Percentiles rank a stretch among this genome's conserved stretches.
These are phyloP conservation scores for Metridium senile DNA, from an alignment of 92 coral and sea anemone species.

Conservation along the genomic window DNA sequence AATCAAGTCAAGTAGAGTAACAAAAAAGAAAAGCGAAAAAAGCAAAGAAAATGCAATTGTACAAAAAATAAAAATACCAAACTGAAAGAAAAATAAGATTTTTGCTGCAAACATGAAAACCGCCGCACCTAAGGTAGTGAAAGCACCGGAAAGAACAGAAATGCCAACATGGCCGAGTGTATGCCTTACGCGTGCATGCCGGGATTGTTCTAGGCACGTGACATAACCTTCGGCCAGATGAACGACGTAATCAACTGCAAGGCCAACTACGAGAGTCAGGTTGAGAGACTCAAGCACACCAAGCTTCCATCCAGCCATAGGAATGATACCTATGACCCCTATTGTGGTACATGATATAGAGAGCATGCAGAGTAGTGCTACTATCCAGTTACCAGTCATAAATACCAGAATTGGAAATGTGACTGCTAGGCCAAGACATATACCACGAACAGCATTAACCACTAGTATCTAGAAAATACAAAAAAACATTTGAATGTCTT, in stretches of 20 bases:
- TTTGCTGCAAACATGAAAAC: conserved; percentile 74
- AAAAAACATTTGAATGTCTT: neutral
- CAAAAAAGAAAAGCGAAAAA: conserved; percentile 66
- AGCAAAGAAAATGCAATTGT: conserved; percentile 74
- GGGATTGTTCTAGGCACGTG: conserved; percentile 31
- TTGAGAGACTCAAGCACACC: conserved; percentile 78
- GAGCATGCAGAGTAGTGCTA: conserved; percentile 62
- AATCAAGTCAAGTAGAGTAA: conserved; percentile 49
- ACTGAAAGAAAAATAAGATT: conserved; percentile 72
- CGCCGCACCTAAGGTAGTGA: conserved; percentile 75
- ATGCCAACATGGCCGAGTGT: conserved; percentile 78
- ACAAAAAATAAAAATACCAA: conserved; percentile 80
- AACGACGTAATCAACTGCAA: conserved; percentile 83
- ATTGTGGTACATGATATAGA: conserved; percentile 61
- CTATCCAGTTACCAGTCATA: conserved; percentile 68
- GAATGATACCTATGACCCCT: conserved; percentile 69
- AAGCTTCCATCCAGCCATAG: conserved; percentile 77
- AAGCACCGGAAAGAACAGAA: conserved; percentile 81
- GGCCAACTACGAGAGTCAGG: conserved; percentile 82
- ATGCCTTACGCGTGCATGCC: conserved; percentile 55
- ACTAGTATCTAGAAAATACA: conserved; percentile 56
- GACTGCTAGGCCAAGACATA: conserved; percentile 56
- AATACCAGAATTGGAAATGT: conserved; percentile 61
- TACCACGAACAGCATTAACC: conserved; percentile 60
- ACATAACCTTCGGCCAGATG: conserved; percentile 82